A percentile compares a stretch with the other conserved stretches of the same genome.
These are phyloP conservation scores for Amblyjoppa proteus DNA, from an alignment of 2,888 invertebrate species.

Conservation along the genomic window DNA sequence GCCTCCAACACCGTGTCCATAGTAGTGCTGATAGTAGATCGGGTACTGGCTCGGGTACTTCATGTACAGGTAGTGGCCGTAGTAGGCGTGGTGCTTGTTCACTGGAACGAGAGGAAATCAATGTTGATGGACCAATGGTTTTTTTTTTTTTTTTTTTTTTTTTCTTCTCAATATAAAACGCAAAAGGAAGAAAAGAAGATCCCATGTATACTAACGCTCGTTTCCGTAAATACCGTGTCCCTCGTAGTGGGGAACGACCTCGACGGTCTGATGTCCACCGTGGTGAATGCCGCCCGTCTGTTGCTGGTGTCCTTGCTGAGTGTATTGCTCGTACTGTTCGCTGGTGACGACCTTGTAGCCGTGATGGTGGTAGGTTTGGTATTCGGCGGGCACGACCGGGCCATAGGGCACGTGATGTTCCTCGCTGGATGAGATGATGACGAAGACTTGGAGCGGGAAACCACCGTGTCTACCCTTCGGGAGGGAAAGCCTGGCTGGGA, in stretches of 20 bases:
- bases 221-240: conserved; percentile 65
- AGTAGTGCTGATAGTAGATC: conserved; percentile 62
- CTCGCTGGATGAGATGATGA: conserved; percentile 87
- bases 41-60: conserved; percentile 72
- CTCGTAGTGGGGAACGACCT: conserved; percentile 77
- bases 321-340: conserved; percentile 76
- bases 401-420: conserved; percentile 85
- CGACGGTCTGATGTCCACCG: conserved; percentile 74
- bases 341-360: conserved; percentile 77
- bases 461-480: conserved; percentile 89
- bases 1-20: conserved; percentile 61
- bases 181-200: background rate
- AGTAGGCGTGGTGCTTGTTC: conserved; percentile 74
- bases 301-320: conserved; percentile 52
- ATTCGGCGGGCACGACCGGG: conserved; percentile 84
- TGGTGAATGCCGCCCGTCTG: conserved; percentile 65
- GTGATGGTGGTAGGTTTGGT: conserved; percentile 75
- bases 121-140: background rate
- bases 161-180: background rate
- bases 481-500: conserved; percentile 88
- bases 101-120: conserved; percentile 62
- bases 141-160: background rate
- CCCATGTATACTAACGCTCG: conserved; percentile 43
- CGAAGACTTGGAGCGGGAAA: conserved; percentile 88
- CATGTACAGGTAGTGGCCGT: conserved; percentile 76